Evolutionary conservation across 2,888 invertebrate species (phyloP).

Genomic region (Cosmopolites sordidus): DNA sequence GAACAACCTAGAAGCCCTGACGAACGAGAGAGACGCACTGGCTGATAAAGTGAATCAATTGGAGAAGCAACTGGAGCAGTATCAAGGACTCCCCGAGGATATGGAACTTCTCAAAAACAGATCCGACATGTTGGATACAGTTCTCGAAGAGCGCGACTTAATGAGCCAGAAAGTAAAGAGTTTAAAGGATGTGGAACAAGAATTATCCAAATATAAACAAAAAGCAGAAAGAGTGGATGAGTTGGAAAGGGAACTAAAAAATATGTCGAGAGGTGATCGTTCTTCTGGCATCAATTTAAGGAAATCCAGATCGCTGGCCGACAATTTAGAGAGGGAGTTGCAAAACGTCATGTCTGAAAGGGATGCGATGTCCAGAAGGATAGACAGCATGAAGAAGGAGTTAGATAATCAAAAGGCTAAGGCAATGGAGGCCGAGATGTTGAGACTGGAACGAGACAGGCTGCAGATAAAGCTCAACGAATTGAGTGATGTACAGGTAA

Average conservation of each 20-base stretch:
- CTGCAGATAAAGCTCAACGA: constrained; percentile 38
- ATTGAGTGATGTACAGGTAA: constrained; percentile 36
- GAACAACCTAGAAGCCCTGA: constrained; percentile 28
- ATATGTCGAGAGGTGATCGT: constrained; percentile 28
- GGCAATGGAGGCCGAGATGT: constrained; percentile 40
- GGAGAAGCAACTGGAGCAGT: constrained; percentile 36
- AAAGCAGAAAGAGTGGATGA: constrained; percentile 33
- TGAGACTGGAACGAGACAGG: constrained; percentile 42
- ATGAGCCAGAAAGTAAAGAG: constrained; percentile 33
- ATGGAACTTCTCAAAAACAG: constrained; percentile 34
- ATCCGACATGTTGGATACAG: constrained; percentile 35
- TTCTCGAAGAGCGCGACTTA: constrained; percentile 38
- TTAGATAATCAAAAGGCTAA: constrained; percentile 29
- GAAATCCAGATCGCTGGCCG: constrained; percentile 28
- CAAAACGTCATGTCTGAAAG: constrained; percentile 30
- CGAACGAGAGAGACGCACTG: constrained; percentile 36
- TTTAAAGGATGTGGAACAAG: constrained; percentile 31
- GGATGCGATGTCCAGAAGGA: constrained; percentile 31
- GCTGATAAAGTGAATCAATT: constrained; percentile 34
- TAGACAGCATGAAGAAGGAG: constrained; percentile 31
- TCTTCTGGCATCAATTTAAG: constrained; percentile 16
- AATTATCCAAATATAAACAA: constrained; percentile 31
- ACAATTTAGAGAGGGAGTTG: constrained; percentile 30
- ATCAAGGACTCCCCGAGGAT: constrained; percentile 35
- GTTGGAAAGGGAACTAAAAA: constrained; percentile 27